Base-by-base conservation (phyloP, 2,113 vertebrate species). In the Coryphaenoides rupestris region DNA sequence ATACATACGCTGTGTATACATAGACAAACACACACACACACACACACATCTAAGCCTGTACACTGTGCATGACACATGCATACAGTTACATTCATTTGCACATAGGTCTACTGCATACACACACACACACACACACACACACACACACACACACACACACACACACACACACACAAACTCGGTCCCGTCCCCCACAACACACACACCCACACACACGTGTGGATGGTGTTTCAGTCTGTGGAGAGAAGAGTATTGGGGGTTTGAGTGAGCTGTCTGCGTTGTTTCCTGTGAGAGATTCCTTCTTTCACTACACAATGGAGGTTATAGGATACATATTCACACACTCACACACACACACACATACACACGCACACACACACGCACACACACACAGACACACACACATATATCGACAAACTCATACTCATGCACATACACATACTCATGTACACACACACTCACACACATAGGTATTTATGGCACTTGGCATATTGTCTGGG, bases 271-370 rank as follows among this genome's bases (percentile, higher is more conserved):
- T 63, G 70, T 85, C 78, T 80, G 62, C 84, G 81, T 80, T 82
- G 81, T 88, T 88, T 89, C 80, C 82, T 86, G 82, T 77, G 60
- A 66, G 80, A 84, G 78, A 87, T 83, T 84, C 77, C 79, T 86
- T 75, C 76, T 74, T 83, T 56, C 74, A 63, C 74, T 70, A 73
- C 76, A 76, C 74, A 82, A 72, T 76, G 74, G 65, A 63, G 66
- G 80, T 84, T 62, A 85, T 72, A 58, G 66, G 77, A 87, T 79
- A 86, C 76, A 47, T 55, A 77, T 28, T 13, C 47, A 21, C 66
- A 45, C 68, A 10, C 24, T 19, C 57, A 59, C 46, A 14, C 57
- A 54, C 2, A 57, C 50, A 62, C 53, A 21, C 26, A 24, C 6
- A 13, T n/a, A 56, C 4, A 58, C 22, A 59, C 6, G 55, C 21